These are phyloP conservation scores for Neoitamus cyanurus DNA, from an alignment of 2,888 invertebrate genomes.

Conservation along the genomic window DNA sequence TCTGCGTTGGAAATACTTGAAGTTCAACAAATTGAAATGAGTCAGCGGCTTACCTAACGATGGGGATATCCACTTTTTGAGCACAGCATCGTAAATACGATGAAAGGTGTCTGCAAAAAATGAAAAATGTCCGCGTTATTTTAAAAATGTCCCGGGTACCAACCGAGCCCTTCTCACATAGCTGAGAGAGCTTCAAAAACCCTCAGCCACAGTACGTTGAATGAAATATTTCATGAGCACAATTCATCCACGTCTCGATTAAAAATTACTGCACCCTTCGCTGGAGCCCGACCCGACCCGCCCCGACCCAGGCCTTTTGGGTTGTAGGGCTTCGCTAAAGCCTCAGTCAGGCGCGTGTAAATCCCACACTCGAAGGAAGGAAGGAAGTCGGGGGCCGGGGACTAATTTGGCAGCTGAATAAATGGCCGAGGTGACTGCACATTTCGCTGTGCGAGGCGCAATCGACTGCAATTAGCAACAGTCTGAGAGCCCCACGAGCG, in stretches of 20 bases:
- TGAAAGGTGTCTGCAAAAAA: no score
- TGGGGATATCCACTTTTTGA: no score
- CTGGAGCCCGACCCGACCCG: background rate
- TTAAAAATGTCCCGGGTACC: no score
- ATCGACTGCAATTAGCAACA: conserved; percentile 27
- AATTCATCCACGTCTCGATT: background rate
- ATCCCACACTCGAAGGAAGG: background rate
- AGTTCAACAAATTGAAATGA: no score
- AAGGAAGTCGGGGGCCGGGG: background rate
- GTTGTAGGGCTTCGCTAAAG: background rate
- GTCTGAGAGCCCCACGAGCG: background rate
- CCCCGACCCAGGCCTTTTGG: background rate
- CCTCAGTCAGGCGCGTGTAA: background rate
- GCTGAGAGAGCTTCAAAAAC: no score
- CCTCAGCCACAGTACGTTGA: background rate
- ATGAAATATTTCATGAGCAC: background rate
- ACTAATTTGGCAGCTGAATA: background rate
- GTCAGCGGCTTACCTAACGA: no score
- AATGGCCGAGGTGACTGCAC: background rate
- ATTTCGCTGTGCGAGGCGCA: conserved; percentile 2
- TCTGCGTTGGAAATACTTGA: no score
- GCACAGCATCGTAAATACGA: no score
- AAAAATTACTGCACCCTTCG: background rate
- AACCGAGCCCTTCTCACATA: no score
- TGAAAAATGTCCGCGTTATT: no score